Conservation (phyloP, 2,113 vertebrate genomes). For the Lichenostomus cassidix region DNA sequence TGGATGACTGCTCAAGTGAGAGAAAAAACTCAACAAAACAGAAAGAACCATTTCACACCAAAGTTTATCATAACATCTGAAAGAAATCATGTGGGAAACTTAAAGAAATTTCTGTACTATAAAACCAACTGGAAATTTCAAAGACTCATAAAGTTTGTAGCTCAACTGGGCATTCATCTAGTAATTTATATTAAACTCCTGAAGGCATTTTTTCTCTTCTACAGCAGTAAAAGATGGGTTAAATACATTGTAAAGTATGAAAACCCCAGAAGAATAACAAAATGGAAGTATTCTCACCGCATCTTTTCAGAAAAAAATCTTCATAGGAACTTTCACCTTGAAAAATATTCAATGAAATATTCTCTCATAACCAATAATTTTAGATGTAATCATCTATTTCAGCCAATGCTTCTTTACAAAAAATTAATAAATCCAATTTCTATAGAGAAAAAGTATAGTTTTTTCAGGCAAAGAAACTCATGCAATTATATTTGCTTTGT, state of each 20-base stretch:
- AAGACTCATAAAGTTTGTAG: background rate
- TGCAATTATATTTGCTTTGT: background rate
- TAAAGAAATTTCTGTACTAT: conserved; percentile 10
- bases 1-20: background rate
- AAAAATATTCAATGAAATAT: background rate
- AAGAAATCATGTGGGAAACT: background rate
- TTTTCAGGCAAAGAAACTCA: background rate
- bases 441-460: background rate
- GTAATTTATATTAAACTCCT: conserved; percentile 7
- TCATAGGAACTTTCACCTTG: background rate
- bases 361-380: background rate
- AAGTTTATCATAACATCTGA: background rate
- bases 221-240: background rate
- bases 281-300: background rate
- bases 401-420: background rate
- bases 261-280: background rate
- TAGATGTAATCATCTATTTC: background rate
- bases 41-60: background rate
- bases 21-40: background rate
- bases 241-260: background rate
- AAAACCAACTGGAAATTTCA: conserved; percentile 20
- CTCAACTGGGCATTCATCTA: background rate
- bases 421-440: background rate
- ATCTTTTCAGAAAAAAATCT: background rate
- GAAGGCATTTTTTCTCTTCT: conserved; percentile 2